Conservation (phyloP, 92 coral and sea anemone species). For the Epizoanthus stellaris region DNA sequence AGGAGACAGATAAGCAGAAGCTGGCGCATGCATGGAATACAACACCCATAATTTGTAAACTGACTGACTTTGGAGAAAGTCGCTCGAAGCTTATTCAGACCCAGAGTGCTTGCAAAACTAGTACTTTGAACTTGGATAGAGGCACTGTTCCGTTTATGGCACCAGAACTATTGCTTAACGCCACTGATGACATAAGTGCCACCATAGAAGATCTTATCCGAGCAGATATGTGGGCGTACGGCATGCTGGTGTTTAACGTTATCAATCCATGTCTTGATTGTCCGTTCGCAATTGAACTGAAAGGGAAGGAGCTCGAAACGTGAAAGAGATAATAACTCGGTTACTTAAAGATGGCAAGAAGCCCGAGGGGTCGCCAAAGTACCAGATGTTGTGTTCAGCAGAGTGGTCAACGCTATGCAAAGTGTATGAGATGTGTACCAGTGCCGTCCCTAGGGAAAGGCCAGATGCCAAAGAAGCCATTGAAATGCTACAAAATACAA, state of each 20-base stretch:
- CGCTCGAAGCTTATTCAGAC: constrained; percentile 31
- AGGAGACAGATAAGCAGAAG: constrained; percentile 22
- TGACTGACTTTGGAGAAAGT: constrained; percentile 43
- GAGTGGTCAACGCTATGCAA: constrained; percentile 15
- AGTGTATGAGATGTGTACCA: background rate
- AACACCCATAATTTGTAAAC: constrained; percentile 43
- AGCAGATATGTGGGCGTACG: constrained; percentile 42
- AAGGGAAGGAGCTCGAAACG: background rate
- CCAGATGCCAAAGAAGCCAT: constrained; percentile 24
- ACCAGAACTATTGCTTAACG: constrained; percentile 16
- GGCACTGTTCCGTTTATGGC: constrained; percentile 42
- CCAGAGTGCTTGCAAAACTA: background rate
- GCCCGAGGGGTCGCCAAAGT: constrained; percentile 4
- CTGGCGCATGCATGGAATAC: constrained; percentile 42
- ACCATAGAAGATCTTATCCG: constrained; percentile 23
- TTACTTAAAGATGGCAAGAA: constrained; percentile 15
- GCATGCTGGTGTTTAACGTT: constrained; percentile 22
- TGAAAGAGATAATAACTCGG: constrained; percentile 6
- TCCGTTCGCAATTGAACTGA: constrained; percentile 20
- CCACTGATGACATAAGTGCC: constrained; percentile 3
- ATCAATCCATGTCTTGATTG: constrained; percentile 18
- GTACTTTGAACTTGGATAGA: constrained; percentile 17
- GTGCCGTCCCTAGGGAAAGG: constrained; percentile 6
- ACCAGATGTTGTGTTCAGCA: background rate
- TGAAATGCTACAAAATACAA: background rate